Conservation (phyloP, 2,113 vertebrate species). For the Notiomystis cincta region DNA sequence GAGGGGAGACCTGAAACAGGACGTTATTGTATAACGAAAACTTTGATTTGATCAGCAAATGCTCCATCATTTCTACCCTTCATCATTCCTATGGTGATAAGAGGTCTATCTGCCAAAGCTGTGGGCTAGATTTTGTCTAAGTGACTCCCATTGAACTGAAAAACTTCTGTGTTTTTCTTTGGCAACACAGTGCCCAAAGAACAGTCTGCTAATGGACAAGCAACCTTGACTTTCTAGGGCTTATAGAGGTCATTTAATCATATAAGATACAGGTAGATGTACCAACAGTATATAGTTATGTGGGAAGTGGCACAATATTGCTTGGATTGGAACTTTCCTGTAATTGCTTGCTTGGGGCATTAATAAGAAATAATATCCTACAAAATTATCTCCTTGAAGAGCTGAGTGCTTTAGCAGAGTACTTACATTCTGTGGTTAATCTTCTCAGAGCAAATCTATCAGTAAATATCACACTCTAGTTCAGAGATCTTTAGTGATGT, state of each 20-base stretch:
- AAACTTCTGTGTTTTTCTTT: conserved; percentile 12
- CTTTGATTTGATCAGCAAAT: not conserved
- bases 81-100: not conserved
- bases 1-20: not conserved
- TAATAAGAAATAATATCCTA: conserved; percentile 2
- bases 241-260: conserved; percentile 19
- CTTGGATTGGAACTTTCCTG: conserved; percentile 15
- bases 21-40: not conserved
- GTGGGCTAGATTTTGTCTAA: not conserved
- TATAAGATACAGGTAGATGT: not conserved
- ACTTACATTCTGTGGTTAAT: not conserved
- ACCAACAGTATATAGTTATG: not conserved
- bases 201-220: not conserved
- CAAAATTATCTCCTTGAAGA: not conserved
- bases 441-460: not conserved
- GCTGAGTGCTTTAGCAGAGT: not conserved
- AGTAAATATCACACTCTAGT: not conserved
- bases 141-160: not conserved
- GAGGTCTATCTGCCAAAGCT: not conserved
- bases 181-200: conserved; percentile 1
- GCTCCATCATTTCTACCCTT: not conserved
- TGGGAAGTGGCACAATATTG: not conserved
- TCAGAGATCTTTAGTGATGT: not conserved
- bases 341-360: not conserved
- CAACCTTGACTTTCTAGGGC: conserved; percentile 11